phyloP scores from a whole-genome alignment of 1,140 invertebrate genomes.

The Drosophila nikananu region DNA sequence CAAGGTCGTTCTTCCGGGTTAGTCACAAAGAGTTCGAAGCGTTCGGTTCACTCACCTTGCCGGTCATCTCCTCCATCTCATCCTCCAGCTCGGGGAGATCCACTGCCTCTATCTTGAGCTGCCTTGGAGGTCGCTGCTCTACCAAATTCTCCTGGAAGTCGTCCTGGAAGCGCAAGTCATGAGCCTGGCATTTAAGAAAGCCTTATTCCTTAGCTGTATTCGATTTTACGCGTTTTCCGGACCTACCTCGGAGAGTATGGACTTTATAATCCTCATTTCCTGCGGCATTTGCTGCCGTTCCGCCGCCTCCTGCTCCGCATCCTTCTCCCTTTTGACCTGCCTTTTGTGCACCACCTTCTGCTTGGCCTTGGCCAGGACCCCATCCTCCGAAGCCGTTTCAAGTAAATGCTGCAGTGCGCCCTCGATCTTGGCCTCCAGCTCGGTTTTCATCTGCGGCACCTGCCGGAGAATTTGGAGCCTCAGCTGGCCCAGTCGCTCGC shows the following conservation, averaged over 20 bases:
- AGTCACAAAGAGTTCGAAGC: constrained; percentile 44
- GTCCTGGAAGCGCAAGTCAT: constrained; percentile 51
- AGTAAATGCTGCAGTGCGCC: constrained; percentile 61
- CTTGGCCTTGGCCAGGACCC: constrained; percentile 63
- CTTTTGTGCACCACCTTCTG: constrained; percentile 59
- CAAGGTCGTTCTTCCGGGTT: constrained; percentile 14
- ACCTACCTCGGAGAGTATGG: constrained; percentile 67
- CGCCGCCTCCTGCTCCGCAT: background rate
- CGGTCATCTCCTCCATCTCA: constrained; percentile 1
- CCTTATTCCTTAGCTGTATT: background rate
- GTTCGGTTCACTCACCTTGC: constrained; percentile 40
- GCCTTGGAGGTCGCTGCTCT: constrained; percentile 28
- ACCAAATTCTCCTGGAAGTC: constrained; percentile 74
- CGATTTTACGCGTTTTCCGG: background rate
- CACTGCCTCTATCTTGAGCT: background rate
- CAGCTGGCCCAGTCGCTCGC: constrained; percentile 52
- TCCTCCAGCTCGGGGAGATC: constrained; percentile 33
- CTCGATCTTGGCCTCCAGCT: constrained; percentile 70
- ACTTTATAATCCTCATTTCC: constrained; percentile 65
- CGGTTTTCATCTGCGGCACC: constrained; percentile 64
- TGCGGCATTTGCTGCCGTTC: constrained; percentile 14
- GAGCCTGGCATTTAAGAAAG: constrained; percentile 18
- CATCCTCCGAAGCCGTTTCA: constrained; percentile 53
- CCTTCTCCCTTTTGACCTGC: background rate
- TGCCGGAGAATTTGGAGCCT: constrained; percentile 53